Evolutionary conservation across 2,797 vertebrate species (phyloP).

Genomic region (Lagorchestes hirsutus): DNA sequence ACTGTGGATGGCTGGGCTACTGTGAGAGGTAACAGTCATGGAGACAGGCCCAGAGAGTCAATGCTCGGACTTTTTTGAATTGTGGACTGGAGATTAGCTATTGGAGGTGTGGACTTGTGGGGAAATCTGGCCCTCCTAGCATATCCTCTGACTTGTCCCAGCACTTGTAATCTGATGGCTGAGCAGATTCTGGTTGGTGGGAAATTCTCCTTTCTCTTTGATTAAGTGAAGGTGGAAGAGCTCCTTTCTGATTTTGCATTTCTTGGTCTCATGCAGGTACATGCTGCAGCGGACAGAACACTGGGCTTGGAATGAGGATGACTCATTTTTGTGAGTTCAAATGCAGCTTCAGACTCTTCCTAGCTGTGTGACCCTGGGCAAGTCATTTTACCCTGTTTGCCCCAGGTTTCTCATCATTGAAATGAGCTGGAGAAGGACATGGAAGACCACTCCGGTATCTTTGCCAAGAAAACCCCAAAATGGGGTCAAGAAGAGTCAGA

Average conservation of each 20-base stretch:
- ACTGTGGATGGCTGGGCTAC: background rate
- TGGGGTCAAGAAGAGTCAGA: background rate
- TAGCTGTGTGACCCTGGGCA: background rate
- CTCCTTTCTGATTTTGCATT: background rate
- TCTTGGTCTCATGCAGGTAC: background rate
- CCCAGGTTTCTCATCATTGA: background rate
- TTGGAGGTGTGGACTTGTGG: background rate
- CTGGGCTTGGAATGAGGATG: background rate
- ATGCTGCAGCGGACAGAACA: background rate
- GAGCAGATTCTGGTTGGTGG: background rate
- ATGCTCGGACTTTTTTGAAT: background rate
- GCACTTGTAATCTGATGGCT: background rate
- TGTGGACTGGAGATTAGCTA: background rate
- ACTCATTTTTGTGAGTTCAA: background rate
- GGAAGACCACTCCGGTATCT: background rate
- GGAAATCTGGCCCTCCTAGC: background rate
- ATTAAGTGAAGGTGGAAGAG: background rate
- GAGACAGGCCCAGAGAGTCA: background rate
- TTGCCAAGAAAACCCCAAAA: background rate
- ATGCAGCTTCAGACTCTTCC: background rate
- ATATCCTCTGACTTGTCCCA: background rate
- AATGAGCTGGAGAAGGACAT: background rate
- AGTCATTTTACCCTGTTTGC: background rate
- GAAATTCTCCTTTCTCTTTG: background rate
- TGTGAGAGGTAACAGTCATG: background rate